Evolutionary conservation across 2,797 vertebrate species (phyloP).

Genomic region (Siniperca obscura): DNA sequence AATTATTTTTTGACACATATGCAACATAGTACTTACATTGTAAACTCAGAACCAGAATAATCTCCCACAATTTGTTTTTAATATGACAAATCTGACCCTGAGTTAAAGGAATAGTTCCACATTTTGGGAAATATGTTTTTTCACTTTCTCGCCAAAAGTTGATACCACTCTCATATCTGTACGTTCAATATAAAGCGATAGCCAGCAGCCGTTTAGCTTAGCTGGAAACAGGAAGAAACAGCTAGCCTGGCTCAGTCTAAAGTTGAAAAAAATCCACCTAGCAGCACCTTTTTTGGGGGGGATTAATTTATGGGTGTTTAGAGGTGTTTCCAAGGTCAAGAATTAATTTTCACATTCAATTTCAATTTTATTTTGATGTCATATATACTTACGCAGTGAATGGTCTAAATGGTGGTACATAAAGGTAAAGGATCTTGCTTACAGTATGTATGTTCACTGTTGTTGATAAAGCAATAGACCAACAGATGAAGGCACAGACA

Average conservation of each 20-base stretch:
- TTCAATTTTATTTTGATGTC: neutral
- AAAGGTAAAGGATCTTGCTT: neutral
- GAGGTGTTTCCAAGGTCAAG: neutral
- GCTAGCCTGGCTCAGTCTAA: neutral
- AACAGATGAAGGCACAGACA: neutral
- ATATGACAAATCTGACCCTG: neutral
- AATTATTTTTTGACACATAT: neutral
- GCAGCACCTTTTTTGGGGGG: neutral
- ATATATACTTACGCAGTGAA: neutral
- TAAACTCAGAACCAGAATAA: neutral
- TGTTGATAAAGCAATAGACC: neutral
- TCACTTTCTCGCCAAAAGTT: neutral
- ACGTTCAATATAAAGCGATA: neutral
- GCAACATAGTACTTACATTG: neutral
- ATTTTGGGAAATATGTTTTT: neutral
- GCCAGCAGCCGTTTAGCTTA: neutral
- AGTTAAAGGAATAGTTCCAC: neutral
- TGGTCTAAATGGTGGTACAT: neutral
- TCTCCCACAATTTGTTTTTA: neutral
- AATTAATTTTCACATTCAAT: too few species aligned
- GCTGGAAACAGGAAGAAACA: neutral
- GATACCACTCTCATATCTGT: neutral
- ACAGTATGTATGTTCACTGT: neutral
- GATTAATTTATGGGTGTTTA: neutral
- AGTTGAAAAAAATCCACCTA: neutral